Evolutionary conservation across 23 tunicate species (phyloP), one percentile per base, ranked within the genome.

Genomic region (Styela clava): DNA sequence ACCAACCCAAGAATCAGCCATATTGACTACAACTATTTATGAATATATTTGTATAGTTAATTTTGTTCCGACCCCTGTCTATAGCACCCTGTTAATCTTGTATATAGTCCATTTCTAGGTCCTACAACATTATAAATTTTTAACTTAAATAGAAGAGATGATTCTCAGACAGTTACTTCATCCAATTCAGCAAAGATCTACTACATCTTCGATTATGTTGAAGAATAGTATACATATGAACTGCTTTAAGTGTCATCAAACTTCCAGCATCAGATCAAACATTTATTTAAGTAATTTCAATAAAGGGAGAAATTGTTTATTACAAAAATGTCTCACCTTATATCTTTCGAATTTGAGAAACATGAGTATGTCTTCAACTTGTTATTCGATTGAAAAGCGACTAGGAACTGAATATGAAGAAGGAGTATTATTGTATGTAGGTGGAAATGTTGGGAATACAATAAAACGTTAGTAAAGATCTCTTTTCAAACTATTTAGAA

Each of bases 351-450:
- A 44, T 44, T 44, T 12, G 56, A 44, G 56, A 12, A 44, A 7
- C 12, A 5, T 44, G 7, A 44, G 56, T 12, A 44, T 44, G 7
- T 44, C 56, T 44, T 44, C 56, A 44, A 44, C 7, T 44, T 44
- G 12, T 44, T 5, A 44, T 12, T 44, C 56, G 12, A 5, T 12
- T 44, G 35, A 71, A 3, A 71, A 71, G 16, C 27, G 24, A 22
- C 24, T 71, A 71, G 77, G 77, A 30, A 29, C 34, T 16, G 37
- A 32, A 30, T 71, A 71, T 71, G 77, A 71, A 71, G 77, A 71
- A 3, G 77, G 77, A 3, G 29, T 5, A 30, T 32, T 71, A 35
- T 28, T 71, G 3, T 71, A 71, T 71, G 16, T 71, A 3, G 77
- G 77, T 32, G 77, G 35, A 31, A 71, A 71, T 33, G 77, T 34